Evolutionary conservation across 2,888 invertebrate species (phyloP).

Genomic region (Zhuqinia jingwanae): DNA sequence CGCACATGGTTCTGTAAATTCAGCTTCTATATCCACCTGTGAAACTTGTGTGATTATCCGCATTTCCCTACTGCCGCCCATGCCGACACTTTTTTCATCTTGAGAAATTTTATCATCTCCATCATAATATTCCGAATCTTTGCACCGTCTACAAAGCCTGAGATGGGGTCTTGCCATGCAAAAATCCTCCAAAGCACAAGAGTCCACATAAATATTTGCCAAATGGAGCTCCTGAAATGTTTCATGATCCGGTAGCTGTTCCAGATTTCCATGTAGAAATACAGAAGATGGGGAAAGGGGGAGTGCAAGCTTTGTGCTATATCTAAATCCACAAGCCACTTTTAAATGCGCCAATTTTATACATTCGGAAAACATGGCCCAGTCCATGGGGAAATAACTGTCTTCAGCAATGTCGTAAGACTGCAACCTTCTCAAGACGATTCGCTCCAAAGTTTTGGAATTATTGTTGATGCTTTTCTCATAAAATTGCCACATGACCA

Average conservation of each 20-base stretch:
- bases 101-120: slow-evolving; percentile 30
- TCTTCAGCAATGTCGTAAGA: slow-evolving; percentile 33
- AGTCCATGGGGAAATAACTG: slow-evolving; percentile 54
- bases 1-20: neutral
- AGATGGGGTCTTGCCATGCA: slow-evolving; percentile 13
- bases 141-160: slow-evolving; percentile 54
- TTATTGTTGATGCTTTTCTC: slow-evolving; percentile 37
- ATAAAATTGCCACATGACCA: slow-evolving; percentile 71
- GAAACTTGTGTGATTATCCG: slow-evolving; percentile 35
- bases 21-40: neutral
- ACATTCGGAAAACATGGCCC: slow-evolving; percentile 64
- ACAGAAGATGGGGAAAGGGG: slow-evolving; percentile 45
- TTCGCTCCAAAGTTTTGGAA: slow-evolving; percentile 53
- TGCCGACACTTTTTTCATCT: neutral
- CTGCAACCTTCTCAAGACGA: slow-evolving; percentile 65
- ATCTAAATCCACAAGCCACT: slow-evolving; percentile 57
- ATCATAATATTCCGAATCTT: slow-evolving; percentile 70
- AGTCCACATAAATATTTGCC: slow-evolving; percentile 49
- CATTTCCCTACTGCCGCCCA: neutral
- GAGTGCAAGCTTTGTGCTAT: neutral
- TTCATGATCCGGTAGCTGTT: slow-evolving; percentile 22
- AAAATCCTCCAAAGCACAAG: slow-evolving; percentile 46
- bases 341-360: slow-evolving; percentile 58
- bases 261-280: slow-evolving; percentile 58
- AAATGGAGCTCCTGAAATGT: slow-evolving; percentile 65